phyloP scores from a whole-genome alignment of 2,113 vertebrate species.

The Psilopsiagon aurifrons region DNA sequence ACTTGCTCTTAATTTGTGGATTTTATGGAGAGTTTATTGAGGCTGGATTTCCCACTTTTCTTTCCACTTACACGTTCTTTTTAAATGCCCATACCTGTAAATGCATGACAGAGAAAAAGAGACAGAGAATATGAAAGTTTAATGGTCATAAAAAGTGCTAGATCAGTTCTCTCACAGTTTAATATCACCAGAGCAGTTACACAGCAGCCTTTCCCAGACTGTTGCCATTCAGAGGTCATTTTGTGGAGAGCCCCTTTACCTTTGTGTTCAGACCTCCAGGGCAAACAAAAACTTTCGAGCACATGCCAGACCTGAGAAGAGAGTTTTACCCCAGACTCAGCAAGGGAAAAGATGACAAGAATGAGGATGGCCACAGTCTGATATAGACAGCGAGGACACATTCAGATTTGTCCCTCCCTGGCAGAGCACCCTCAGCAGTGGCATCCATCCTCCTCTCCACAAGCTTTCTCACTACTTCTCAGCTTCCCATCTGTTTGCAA shows the following conservation, averaged over 20 bases:
- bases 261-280: neutral
- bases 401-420: neutral
- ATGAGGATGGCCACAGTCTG: neutral
- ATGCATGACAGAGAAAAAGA: neutral
- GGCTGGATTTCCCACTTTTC: constrained; percentile 18
- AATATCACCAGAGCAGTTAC: neutral
- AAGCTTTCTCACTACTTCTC: neutral
- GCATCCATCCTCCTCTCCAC: neutral
- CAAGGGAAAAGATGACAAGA: neutral
- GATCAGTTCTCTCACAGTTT: neutral
- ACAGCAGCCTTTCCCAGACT: neutral
- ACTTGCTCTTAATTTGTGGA: constrained; percentile 66
- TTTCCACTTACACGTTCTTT: constrained; percentile 21
- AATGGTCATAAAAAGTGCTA: neutral
- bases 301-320: neutral
- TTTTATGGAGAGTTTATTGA: constrained; percentile 64
- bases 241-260: neutral
- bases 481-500: neutral
- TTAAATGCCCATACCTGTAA: neutral
- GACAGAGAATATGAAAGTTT: neutral
- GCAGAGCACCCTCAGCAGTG: neutral
- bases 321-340: neutral
- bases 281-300: neutral
- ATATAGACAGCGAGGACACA: neutral
- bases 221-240: neutral